Evolutionary conservation across 1,140 invertebrate species (phyloP), one percentile per base, ranked within the genome.

Genomic region (Pinna nobilis): DNA sequence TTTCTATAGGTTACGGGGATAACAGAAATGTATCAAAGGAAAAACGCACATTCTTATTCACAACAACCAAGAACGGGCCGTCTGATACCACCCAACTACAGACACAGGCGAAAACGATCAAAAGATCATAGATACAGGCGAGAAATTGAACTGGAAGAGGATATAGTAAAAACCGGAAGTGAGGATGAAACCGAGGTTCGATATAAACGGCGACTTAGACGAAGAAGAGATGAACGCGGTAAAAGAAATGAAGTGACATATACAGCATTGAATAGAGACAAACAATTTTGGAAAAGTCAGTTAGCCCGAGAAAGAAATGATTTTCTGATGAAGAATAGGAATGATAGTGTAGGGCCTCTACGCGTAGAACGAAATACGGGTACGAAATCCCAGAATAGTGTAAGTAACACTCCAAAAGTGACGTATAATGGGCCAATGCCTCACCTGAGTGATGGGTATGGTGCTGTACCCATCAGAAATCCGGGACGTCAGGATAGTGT

Each of bases 91-190:
- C 37, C 55, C 20, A n/a, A 69, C 32, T 51, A 33, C 28, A 59
- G 30, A 44, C 32, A 49, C 13, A 70, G 44, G 39, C 55, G 32
- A 18, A 70, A 47, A 28, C 44, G 25, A 37, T 60, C 57, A 9
- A 71, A 64, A 44, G 69, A 53, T 9, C 51, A 44, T 15, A 35
- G 30, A 28, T 63, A 28, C 47, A 71, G 50, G 64, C 47, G 49
- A 55, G n/a, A 51, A n/a, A 35, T 41, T 15, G 69, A 60, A 63
- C 60, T 60, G 1, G 70, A 72, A 49, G 70, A 72, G 44, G 70
- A 72, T 59, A 6, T 72, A 9, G 70, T 72, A 13, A 72, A 72
- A 72, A 72, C 70, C 39, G 70, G 70, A 49, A 72, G 70, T 65
- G 70, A 72, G 35, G 70, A 72, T 33, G 70, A 66, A 23, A 63